These are phyloP conservation scores for Ernsta delagoae DNA, from an alignment of 2,888 invertebrate species.

Conservation along the genomic window DNA sequence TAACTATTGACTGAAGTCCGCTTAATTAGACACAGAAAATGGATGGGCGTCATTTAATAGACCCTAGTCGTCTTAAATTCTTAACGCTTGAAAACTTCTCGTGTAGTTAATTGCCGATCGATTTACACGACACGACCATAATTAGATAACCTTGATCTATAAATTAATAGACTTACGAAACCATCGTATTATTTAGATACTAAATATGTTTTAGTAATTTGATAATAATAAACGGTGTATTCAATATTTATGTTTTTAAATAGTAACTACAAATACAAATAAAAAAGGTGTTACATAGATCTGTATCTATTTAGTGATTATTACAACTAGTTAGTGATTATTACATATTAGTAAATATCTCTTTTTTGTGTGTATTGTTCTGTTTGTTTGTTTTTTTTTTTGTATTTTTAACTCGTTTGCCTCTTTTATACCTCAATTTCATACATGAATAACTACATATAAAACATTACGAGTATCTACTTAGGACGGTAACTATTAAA, in stretches of 20 bases:
- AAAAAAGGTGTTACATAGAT: background rate
- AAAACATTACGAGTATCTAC: background rate
- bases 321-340: too few species aligned
- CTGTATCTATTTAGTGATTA: too few species aligned
- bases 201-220: too few species aligned
- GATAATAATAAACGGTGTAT: too few species aligned
- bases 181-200: background rate
- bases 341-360: too few species aligned
- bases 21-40: slow-evolving; percentile 15
- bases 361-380: too few species aligned
- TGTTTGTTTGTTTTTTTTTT: too few species aligned
- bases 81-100: background rate
- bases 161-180: background rate
- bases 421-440: background rate
- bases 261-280: background rate
- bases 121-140: background rate
- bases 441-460: background rate
- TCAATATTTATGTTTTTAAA: too few species aligned
- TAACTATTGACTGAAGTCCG: background rate
- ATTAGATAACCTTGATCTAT: background rate
- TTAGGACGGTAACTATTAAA: background rate
- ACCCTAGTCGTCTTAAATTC: background rate
- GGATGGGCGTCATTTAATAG: background rate
- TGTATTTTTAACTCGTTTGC: background rate
- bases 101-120: background rate